These are phyloP conservation scores for Chamaetylas fuelleborni DNA, from an alignment of 2,113 vertebrate genomes.

Conservation along the genomic window DNA sequence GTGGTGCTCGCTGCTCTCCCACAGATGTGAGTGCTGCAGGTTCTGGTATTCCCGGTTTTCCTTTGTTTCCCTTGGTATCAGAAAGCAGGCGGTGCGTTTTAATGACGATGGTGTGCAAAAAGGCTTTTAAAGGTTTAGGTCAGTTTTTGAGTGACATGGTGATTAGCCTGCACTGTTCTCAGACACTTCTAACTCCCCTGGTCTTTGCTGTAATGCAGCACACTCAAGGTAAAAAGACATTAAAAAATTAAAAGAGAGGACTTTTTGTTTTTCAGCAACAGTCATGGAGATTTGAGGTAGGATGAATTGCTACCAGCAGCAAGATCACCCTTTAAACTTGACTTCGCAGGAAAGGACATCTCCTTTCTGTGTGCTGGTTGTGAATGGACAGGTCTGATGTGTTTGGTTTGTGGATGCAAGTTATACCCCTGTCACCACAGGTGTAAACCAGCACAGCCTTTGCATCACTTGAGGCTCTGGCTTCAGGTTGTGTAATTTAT, in stretches of 20 bases:
- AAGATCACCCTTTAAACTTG: background rate
- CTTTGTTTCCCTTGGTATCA: background rate
- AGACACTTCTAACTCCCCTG: background rate
- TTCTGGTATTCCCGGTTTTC: background rate
- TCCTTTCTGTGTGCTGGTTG: background rate
- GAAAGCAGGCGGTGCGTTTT: background rate
- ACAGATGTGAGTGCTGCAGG: background rate
- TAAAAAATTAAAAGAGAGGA: background rate
- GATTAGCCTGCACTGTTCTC: background rate
- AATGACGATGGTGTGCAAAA: background rate
- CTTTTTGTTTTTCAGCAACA: background rate
- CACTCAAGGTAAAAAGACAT: background rate
- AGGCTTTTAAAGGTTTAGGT: background rate
- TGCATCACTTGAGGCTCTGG: background rate
- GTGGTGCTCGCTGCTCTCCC: background rate
- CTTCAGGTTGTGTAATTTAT: background rate
- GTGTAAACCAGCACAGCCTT: background rate
- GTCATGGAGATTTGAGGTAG: background rate
- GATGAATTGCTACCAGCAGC: background rate
- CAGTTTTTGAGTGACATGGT: background rate
- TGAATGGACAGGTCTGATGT: background rate
- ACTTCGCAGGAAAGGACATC: background rate
- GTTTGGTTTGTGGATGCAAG: background rate
- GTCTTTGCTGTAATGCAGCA: background rate
- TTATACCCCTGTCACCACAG: accelerated